Percentiles rank a stretch among this genome's conserved stretches.
Evolutionary conservation across 2,113 vertebrate genomes (phyloP).

Genomic region (Chloroceryle aenea): DNA sequence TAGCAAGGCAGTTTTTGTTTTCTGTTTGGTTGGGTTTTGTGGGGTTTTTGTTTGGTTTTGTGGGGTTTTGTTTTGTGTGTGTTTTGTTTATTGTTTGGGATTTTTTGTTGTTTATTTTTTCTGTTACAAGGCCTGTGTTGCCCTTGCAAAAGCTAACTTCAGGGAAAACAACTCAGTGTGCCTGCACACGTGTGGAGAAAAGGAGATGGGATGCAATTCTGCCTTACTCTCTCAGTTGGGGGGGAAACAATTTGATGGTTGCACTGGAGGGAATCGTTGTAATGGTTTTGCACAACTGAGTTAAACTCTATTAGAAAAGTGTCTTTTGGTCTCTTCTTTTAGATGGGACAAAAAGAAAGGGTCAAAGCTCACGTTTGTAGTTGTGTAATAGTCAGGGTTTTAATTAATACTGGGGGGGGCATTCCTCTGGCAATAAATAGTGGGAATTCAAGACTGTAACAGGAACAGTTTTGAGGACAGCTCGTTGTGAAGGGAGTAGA

Average conservation of each 20-base stretch:
- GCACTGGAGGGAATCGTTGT: neutral
- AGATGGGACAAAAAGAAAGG: neutral
- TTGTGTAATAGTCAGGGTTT: neutral
- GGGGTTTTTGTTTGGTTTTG: rapidly evolving
- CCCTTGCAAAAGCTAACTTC: neutral
- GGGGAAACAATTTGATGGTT: neutral
- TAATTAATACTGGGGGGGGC: neutral
- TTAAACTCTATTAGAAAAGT: neutral
- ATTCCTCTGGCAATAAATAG: neutral
- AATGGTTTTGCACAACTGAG: neutral
- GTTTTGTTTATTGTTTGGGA: no score
- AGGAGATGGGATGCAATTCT: neutral
- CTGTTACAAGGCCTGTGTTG: neutral
- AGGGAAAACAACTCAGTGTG: neutral
- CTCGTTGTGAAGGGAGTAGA: neutral
- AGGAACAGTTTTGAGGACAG: neutral
- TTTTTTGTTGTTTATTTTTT: neutral
- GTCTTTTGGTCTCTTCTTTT: neutral
- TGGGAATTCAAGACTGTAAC: neutral
- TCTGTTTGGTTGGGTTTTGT: no score
- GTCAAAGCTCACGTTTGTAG: neutral
- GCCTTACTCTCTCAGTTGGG: neutral
- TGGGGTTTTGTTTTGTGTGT: neutral
- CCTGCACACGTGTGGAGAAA: neutral
- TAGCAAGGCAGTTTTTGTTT: no score